Evolutionary conservation across 2,797 vertebrate genomes (phyloP).

Genomic region (Poeciliopsis gracilis): DNA sequence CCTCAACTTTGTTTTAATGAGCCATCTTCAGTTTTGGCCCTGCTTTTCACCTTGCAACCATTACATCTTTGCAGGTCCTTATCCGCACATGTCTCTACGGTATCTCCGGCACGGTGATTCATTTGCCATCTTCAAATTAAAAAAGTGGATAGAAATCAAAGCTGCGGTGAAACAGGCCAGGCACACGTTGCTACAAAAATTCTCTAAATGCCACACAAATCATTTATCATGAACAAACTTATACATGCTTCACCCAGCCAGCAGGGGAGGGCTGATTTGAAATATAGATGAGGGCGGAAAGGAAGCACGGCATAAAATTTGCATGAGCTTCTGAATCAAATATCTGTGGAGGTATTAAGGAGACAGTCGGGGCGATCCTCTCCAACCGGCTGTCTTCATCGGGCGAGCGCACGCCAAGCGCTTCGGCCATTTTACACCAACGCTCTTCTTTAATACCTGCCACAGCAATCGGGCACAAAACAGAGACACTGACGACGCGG

Average conservation of each 20-base stretch:
- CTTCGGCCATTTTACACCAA: conserved; percentile 21
- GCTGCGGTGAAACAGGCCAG: background rate
- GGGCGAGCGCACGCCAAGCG: conserved; percentile 14
- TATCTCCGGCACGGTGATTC: conserved; percentile 3
- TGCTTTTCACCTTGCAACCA: conserved; percentile 10
- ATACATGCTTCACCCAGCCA: conserved; percentile 39
- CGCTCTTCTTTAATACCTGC: conserved; percentile 29
- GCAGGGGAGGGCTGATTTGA: conserved; percentile 29
- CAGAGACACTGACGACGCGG: conserved; percentile 36
- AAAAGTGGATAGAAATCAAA: conserved; percentile 12
- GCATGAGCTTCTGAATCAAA: conserved; percentile 69
- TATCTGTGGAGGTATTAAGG: conserved; percentile 35
- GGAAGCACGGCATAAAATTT: conserved; percentile 64
- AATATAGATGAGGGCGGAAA: conserved; percentile 60
- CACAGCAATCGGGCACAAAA: conserved; percentile 34
- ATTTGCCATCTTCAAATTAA: background rate
- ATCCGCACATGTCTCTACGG: conserved; percentile 8
- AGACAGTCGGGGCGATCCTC: conserved; percentile 19
- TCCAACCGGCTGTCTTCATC: conserved; percentile 3
- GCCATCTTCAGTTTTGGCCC: conserved; percentile 13
- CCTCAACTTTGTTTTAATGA: conserved; percentile 37
- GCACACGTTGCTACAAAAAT: conserved; percentile 6
- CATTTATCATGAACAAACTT: conserved; percentile 37
- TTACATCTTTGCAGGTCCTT: conserved; percentile 30
- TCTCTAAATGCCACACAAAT: conserved; percentile 31